phyloP scores from a whole-genome alignment of 2,888 invertebrate genomes.

The Caenorhabditis becei region DNA sequence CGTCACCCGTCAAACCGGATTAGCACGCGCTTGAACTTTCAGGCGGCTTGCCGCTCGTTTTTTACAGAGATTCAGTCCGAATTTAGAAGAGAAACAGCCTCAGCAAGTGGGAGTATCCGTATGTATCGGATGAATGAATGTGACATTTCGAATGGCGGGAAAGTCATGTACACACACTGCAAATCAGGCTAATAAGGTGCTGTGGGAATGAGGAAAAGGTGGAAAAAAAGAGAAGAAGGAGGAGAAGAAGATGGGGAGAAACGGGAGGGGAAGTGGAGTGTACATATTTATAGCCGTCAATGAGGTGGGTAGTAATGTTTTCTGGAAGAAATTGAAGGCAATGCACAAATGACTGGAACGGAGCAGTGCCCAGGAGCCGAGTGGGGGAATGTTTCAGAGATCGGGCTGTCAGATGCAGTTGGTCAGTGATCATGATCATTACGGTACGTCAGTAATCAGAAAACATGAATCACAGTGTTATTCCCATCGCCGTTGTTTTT shows the following conservation, averaged over 20 bases:
- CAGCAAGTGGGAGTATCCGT: conserved; percentile 18
- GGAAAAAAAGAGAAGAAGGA: conserved; percentile 16
- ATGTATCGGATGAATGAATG: conserved; percentile 13
- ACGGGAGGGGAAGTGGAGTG: conserved; percentile 24
- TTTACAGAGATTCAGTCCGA: background rate
- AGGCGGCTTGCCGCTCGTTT: background rate
- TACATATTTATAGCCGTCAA: conserved; percentile 56
- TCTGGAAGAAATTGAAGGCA: conserved; percentile 14
- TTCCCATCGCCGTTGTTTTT: background rate
- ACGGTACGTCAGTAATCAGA: background rate
- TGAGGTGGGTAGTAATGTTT: conserved; percentile 43
- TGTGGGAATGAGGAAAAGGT: conserved; percentile 21
- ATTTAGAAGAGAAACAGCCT: conserved; percentile 5
- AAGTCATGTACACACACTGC: conserved; percentile 36
- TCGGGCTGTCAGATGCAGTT: background rate
- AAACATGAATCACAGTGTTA: background rate
- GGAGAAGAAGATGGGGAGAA: conserved; percentile 5
- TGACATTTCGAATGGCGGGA: conserved; percentile 32
- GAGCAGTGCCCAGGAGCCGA: background rate
- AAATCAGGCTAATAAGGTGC: conserved; percentile 23
- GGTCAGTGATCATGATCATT: background rate
- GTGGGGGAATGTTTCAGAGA: background rate
- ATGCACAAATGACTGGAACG: conserved; percentile 20
- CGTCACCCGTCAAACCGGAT: conserved; percentile 29
- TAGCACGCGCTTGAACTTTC: conserved; percentile 40